phyloP scores from a whole-genome alignment of 2,888 invertebrate genomes.

The Mesorhabditis sp. region DNA sequence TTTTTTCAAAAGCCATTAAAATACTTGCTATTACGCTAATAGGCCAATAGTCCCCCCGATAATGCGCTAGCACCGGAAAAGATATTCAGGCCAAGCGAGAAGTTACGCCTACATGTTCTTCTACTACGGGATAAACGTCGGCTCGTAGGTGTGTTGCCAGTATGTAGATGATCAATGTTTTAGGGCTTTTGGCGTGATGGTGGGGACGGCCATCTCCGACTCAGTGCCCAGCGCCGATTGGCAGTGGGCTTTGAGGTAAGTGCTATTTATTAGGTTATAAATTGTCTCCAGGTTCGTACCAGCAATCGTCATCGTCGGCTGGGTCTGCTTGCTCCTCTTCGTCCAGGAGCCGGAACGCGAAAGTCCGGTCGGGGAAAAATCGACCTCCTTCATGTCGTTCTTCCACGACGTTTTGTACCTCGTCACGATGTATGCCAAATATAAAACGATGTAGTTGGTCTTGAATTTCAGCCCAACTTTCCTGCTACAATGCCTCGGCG shows the following conservation, averaged over 20 bases:
- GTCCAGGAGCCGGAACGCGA: not conserved
- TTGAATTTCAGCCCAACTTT: not conserved
- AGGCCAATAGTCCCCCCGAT: not conserved
- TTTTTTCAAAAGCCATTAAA: not conserved
- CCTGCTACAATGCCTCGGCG: not conserved
- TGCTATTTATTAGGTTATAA: not conserved
- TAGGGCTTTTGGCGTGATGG: not conserved
- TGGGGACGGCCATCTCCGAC: not conserved
- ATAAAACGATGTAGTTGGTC: not conserved
- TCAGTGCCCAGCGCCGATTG: not conserved
- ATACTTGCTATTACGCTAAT: not conserved
- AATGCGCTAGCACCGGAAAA: not conserved
- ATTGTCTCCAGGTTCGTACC: constrained; percentile 5
- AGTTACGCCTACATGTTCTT: constrained; percentile 6
- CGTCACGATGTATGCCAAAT: not conserved
- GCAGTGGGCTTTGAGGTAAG: not conserved
- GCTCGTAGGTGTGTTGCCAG: not conserved
- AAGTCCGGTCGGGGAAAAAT: not conserved
- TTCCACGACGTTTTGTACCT: constrained; percentile 1
- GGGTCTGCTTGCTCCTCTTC: not conserved
- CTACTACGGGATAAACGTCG: not conserved
- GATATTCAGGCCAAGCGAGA: not conserved
- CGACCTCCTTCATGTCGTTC: not conserved
- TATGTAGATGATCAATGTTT: not conserved
- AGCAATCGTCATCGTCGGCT: not conserved